A percentile compares a stretch with the other conserved stretches of the same genome.
phyloP scores from a whole-genome alignment of 2,113 vertebrate genomes.

The Xenopus tropicalis region UCB_Xtro_10.0 CM004443.2:157936501-157937000 shows the following conservation, averaged over 20 bases:
- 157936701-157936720: conserved; percentile 47
- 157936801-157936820: conserved; percentile 40
- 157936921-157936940: conserved; percentile 19
- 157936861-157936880: conserved; percentile 55
- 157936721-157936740: conserved; percentile 51
- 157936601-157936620: neutral
- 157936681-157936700: conserved; percentile 8
- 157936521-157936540: too few species aligned
- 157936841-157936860: conserved; percentile 58
- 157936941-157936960: conserved; percentile 18
- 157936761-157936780: conserved; percentile 19
- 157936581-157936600: neutral
- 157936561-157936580: too few species aligned
- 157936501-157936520: too few species aligned
- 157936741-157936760: neutral
- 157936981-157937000: conserved; percentile 22
- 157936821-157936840: conserved; percentile 55
- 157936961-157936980: conserved; percentile 18
- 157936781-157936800: conserved; percentile 30
- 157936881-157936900: conserved; percentile 52
- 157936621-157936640: neutral
- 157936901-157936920: conserved; percentile 46
- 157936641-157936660: neutral
- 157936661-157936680: neutral
- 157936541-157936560: too few species aligned